Evolutionary conservation across 2,888 invertebrate species (phyloP), one percentile per base, ranked within the genome.

Genomic region (Ormyrus labotus): DNA sequence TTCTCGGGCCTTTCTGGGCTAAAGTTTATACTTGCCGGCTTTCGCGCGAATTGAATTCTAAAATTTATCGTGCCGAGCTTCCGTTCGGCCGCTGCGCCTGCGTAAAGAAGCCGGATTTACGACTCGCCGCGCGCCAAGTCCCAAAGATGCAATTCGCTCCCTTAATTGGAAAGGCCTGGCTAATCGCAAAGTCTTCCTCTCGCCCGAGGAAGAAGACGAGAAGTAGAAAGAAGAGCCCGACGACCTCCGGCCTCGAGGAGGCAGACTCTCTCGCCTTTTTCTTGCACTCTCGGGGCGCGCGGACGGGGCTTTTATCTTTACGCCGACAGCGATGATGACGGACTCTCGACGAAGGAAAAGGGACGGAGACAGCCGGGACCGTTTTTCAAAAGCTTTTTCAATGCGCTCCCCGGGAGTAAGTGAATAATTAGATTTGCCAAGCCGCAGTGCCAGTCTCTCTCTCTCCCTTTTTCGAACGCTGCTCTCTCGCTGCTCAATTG

Each of bases 41-140:
- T 19, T 5, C 45, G 75, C 74, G 82, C 82, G 85, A 90, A 90
- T 90, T 90, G 90, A 90, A 89, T 90, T 88, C 87, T 83, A 86
- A 83, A 89, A 90, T 90, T 90, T 90, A 90, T 90, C 87, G 90
- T 87, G 86, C 83, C 86, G 88, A 88, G 90, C 90, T 90, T 89
- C 90, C 88, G 90, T 90, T 90, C 86, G 84, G 81, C 85, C 82
- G 84, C 83, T 85, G 88, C 4, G 19, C 19, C 34, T 4, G 34
- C 88, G 87, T 90, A 90, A 90, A 89, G 86, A 88, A 85, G 84
- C 76, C 83, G 85, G 85, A 86, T 90, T 90, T 90, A 90, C 87
- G 90, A 89, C 80, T 85, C 84, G 84, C 83, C 79, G 84, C 84
- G 84, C 83, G 79, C 34, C 82, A 79, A 64, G 81, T 78, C 82